A percentile compares a stretch with the other conserved stretches of the same genome.
These are phyloP conservation scores for Lateolabrax maculatus DNA, from an alignment of 2,797 vertebrate species.

Conservation along the genomic window DNA sequence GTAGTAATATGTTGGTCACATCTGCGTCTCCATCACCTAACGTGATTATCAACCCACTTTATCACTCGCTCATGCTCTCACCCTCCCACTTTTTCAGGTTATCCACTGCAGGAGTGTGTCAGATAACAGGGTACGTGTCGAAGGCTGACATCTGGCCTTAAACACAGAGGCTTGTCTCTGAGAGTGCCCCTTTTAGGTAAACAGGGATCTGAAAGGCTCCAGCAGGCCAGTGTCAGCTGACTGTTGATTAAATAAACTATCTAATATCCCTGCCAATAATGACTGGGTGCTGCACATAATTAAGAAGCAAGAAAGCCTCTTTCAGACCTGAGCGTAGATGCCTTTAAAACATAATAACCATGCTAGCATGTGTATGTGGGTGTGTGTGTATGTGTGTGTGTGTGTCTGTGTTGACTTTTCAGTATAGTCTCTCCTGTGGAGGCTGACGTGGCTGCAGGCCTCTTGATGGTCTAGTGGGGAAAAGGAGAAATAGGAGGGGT, in stretches of 20 bases:
- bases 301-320: constrained; percentile 64
- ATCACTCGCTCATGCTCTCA: constrained; percentile 16
- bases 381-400: constrained; percentile 37
- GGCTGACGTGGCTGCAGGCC: constrained; percentile 76
- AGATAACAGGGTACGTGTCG: constrained; percentile 53
- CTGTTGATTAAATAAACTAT: constrained; percentile 78
- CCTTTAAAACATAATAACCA: constrained; percentile 66
- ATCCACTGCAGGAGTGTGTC: constrained; percentile 33
- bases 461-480: constrained; percentile 49
- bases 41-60: background rate
- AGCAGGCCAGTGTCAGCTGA: constrained; percentile 50
- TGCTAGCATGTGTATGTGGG: constrained; percentile 33
- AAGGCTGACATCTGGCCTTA: constrained; percentile 61
- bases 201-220: constrained; percentile 61
- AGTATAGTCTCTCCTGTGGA: constrained; percentile 28
- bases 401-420: constrained; percentile 40
- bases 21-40: background rate
- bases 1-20: background rate
- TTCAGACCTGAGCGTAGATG: constrained; percentile 48
- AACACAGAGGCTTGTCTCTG: constrained; percentile 59
- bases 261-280: constrained; percentile 74
- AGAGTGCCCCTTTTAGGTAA: constrained; percentile 65
- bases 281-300: constrained; percentile 55
- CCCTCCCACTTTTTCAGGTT: constrained; percentile 14
- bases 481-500: constrained; percentile 43